Percentiles rank a stretch among this genome's conserved stretches.
These are phyloP conservation scores for Chinchilla lanigera DNA, from an alignment of 2,113 vertebrate genomes.

Conservation along the genomic window DNA sequence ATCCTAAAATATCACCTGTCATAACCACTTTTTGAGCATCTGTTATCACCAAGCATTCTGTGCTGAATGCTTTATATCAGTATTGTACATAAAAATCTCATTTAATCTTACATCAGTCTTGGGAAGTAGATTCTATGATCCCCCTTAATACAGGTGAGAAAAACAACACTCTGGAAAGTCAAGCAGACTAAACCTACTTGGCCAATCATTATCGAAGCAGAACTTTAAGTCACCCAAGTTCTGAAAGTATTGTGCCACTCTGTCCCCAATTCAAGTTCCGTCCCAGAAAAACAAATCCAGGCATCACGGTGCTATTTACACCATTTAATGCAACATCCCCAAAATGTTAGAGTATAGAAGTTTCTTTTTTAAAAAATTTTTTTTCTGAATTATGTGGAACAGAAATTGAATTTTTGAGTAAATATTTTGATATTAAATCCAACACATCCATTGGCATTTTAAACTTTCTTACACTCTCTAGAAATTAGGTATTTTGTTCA, in stretches of 20 bases:
- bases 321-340: no score
- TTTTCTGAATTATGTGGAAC: background rate
- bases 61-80: background rate
- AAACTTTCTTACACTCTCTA: slow-evolving; percentile 48
- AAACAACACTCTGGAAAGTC: background rate
- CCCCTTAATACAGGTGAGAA: background rate
- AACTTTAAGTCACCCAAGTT: background rate
- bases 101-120: background rate
- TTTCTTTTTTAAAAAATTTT: background rate
- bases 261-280: background rate
- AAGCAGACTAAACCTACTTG: background rate
- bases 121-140: background rate
- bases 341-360: background rate
- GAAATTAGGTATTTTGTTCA: slow-evolving; percentile 58
- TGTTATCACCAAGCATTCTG: background rate
- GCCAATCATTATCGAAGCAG: background rate
- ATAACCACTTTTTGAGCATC: background rate
- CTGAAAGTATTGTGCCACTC: background rate
- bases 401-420: slow-evolving; percentile 1
- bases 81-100: background rate
- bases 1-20: background rate
- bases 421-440: background rate
- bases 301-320: background rate
- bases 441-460: slow-evolving; percentile 5
- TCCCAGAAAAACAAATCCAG: background rate